Evolutionary conservation across 2,113 vertebrate genomes (phyloP).

Genomic region (Brachyhypopomus occidentalis): DNA sequence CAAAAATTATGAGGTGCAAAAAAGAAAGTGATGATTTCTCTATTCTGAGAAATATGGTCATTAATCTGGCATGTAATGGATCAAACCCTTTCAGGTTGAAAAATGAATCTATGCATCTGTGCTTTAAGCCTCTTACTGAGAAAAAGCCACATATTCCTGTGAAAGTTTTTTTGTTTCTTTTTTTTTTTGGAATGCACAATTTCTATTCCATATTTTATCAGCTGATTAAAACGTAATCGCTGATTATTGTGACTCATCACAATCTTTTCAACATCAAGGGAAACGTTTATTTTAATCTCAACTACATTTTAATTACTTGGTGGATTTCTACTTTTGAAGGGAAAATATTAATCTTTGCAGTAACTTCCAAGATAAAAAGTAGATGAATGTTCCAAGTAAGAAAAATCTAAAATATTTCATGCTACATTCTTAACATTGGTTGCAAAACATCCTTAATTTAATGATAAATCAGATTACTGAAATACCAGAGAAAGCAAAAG

Average conservation of each 20-base stretch:
- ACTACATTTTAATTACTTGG: conserved; percentile 79
- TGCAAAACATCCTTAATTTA: conserved; percentile 60
- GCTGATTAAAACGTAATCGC: conserved; percentile 80
- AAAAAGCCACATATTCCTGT: conserved; percentile 73
- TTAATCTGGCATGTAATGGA: conserved; percentile 69
- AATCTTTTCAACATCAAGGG: conserved; percentile 78
- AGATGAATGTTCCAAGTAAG: conserved; percentile 33
- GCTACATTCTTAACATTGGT: conserved; percentile 33
- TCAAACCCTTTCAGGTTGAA: conserved; percentile 70
- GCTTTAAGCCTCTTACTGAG: conserved; percentile 80
- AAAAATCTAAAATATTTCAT: conserved; percentile 27
- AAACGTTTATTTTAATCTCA: conserved; percentile 74
- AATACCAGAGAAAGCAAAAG: conserved; percentile 4
- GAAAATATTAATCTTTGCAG: conserved; percentile 73
- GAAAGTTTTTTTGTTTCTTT: conserved; percentile 70
- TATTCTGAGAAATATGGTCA: conserved; percentile 43
- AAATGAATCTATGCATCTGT: conserved; percentile 72
- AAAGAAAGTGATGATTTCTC: conserved; percentile 33
- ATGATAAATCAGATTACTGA: conserved; percentile 60
- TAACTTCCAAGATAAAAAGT: conserved; percentile 66
- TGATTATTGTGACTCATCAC: conserved; percentile 77
- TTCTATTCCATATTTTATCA: conserved; percentile 74
- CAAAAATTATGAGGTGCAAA: conserved; percentile 38
- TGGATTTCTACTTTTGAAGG: conserved; percentile 71
- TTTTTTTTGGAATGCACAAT: conserved; percentile 78